phyloP scores from a whole-genome alignment of 2,888 invertebrate genomes.

The Thymelicus lineola region DNA sequence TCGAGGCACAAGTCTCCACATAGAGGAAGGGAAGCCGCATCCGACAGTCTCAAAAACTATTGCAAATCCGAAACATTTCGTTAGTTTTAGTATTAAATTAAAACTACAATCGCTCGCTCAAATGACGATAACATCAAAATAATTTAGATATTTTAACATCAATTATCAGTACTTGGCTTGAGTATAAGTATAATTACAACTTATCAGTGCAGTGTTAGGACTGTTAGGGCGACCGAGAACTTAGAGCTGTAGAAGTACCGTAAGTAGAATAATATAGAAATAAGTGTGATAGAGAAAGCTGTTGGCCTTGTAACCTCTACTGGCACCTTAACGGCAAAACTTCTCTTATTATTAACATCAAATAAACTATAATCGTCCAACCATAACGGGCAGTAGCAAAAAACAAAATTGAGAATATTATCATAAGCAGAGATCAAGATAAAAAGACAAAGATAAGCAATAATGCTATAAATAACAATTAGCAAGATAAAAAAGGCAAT shows the following conservation, averaged over 20 bases:
- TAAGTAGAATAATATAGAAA: constrained; percentile 19
- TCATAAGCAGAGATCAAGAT: not conserved
- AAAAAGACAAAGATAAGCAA: not conserved
- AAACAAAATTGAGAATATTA: not conserved
- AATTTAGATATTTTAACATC: too few species aligned
- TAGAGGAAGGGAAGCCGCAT: too few species aligned
- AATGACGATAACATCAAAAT: too few species aligned
- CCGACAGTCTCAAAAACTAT: too few species aligned
- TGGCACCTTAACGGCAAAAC: constrained; percentile 48
- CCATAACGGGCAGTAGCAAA: not conserved
- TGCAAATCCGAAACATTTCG: too few species aligned
- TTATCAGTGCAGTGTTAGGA: not conserved
- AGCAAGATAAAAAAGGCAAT: not conserved
- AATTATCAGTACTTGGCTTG: too few species aligned
- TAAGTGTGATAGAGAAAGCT: constrained; percentile 61
- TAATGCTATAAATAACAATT: not conserved
- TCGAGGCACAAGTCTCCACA: too few species aligned
- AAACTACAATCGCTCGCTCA: too few species aligned
- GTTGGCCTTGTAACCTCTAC: constrained; percentile 66
- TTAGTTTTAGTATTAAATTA: too few species aligned
- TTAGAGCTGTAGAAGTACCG: not conserved
- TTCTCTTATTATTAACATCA: constrained; percentile 19
- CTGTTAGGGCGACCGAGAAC: not conserved
- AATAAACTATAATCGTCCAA: not conserved
- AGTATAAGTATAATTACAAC: too few species aligned